A percentile compares a stretch with the other conserved stretches of the same genome.
phyloP scores from a whole-genome alignment of 2,888 invertebrate species.

The Pecten maximus region DNA sequence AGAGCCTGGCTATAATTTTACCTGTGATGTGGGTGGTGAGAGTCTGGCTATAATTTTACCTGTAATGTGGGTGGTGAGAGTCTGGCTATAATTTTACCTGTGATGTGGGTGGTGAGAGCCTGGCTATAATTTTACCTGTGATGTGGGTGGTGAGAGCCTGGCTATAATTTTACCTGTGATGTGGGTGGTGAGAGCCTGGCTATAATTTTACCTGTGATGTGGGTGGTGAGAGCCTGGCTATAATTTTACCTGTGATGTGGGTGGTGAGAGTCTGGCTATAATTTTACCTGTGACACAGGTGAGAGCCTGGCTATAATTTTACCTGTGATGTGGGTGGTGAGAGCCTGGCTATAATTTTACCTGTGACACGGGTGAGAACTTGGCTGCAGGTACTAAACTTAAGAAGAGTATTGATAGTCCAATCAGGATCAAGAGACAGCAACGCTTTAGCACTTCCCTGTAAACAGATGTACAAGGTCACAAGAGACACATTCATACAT shows the following conservation, averaged over 20 bases:
- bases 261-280: too few species aligned
- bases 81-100: too few species aligned
- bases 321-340: too few species aligned
- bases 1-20: too few species aligned
- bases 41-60: too few species aligned
- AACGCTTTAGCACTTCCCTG: constrained; percentile 69
- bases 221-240: too few species aligned
- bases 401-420: constrained; percentile 67
- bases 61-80: too few species aligned
- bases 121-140: not conserved
- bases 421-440: constrained; percentile 66
- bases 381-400: constrained; percentile 67
- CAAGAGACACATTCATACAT: not conserved
- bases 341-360: constrained; percentile 58
- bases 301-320: constrained; percentile 54
- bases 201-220: too few species aligned
- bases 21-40: too few species aligned
- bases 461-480: constrained; percentile 15
- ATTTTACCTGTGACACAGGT: constrained; percentile 68
- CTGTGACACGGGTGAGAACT: constrained; percentile 71
- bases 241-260: too few species aligned
- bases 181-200: too few species aligned
- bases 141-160: not conserved
- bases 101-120: too few species aligned
- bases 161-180: not conserved